These are phyloP conservation scores for Myotis yumanensis DNA, from an alignment of 2,113 vertebrate genomes.

Conservation along the genomic window DNA sequence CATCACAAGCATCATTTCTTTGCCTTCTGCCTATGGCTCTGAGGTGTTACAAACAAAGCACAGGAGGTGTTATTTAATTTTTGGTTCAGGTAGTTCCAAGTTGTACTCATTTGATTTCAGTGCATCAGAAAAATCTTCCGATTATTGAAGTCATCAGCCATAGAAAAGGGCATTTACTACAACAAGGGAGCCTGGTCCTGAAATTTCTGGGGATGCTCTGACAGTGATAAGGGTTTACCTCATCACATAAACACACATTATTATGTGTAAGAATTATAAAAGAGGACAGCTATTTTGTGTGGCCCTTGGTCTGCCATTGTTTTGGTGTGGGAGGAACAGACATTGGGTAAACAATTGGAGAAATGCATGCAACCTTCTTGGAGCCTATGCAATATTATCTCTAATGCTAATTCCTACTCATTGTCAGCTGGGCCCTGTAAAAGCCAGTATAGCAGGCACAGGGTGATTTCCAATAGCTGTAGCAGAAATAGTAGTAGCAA, in stretches of 20 bases:
- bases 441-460: neutral
- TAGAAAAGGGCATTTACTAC: neutral
- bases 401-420: neutral
- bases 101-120: conserved; percentile 64
- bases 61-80: conserved; percentile 62
- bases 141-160: conserved; percentile 49
- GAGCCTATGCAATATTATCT: neutral
- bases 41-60: conserved; percentile 45
- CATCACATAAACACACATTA: conserved; percentile 37
- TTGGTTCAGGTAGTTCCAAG: conserved; percentile 55
- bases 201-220: conserved; percentile 50
- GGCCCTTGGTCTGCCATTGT: neutral
- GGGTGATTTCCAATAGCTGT: neutral
- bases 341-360: neutral
- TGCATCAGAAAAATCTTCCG: conserved; percentile 57
- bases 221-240: conserved; percentile 38
- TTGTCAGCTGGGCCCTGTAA: neutral
- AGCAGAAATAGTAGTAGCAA: neutral
- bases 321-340: neutral
- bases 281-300: neutral
- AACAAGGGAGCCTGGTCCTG: neutral
- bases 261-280: conserved; percentile 11
- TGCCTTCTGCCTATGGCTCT: conserved; percentile 61
- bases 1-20: conserved; percentile 68
- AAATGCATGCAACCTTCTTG: neutral